phyloP scores from a whole-genome alignment of 1,140 invertebrate species.

The Drosophila nasuta region DNA sequence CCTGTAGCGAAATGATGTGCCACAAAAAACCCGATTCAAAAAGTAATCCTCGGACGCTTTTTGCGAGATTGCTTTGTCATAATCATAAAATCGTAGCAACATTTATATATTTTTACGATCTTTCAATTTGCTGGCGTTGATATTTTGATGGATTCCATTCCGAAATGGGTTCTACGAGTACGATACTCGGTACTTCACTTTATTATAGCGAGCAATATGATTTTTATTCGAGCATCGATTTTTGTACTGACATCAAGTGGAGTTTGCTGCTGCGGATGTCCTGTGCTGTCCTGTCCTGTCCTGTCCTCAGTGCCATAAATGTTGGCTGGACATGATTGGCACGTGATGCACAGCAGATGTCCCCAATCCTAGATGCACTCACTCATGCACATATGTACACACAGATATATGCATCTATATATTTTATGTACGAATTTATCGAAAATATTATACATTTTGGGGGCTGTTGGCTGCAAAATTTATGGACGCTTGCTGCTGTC shows the following conservation, averaged over 20 bases:
- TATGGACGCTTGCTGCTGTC: slow-evolving; percentile 42
- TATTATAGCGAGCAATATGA: slow-evolving; percentile 30
- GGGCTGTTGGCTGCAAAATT: slow-evolving; percentile 39
- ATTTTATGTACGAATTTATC: slow-evolving; percentile 39
- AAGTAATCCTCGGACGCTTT: slow-evolving; percentile 4
- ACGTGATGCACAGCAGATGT: slow-evolving; percentile 64
- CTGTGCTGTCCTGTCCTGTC: neutral
- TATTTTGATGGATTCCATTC: slow-evolving; percentile 34
- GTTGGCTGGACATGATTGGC: slow-evolving; percentile 41
- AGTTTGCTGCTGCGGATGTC: neutral
- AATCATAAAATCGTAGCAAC: slow-evolving; percentile 30
- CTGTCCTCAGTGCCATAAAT: slow-evolving; percentile 20
- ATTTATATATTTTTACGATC: slow-evolving; percentile 42
- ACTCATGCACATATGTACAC: slow-evolving; percentile 3
- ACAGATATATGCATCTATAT: slow-evolving; percentile 10
- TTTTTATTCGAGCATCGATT: slow-evolving; percentile 35
- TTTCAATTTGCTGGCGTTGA: slow-evolving; percentile 47
- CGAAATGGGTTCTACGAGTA: slow-evolving; percentile 22
- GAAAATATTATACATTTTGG: slow-evolving; percentile 49
- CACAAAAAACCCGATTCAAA: neutral
- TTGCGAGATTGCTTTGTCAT: slow-evolving; percentile 17
- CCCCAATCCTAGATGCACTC: slow-evolving; percentile 19
- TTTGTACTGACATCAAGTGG: slow-evolving; percentile 1
- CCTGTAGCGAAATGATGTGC: neutral
- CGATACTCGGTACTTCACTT: slow-evolving; percentile 44